A percentile compares a stretch with the other conserved stretches of the same genome.
Evolutionary conservation across 2,113 vertebrate genomes (phyloP).

Genomic region (Larimichthys crocea): DNA sequence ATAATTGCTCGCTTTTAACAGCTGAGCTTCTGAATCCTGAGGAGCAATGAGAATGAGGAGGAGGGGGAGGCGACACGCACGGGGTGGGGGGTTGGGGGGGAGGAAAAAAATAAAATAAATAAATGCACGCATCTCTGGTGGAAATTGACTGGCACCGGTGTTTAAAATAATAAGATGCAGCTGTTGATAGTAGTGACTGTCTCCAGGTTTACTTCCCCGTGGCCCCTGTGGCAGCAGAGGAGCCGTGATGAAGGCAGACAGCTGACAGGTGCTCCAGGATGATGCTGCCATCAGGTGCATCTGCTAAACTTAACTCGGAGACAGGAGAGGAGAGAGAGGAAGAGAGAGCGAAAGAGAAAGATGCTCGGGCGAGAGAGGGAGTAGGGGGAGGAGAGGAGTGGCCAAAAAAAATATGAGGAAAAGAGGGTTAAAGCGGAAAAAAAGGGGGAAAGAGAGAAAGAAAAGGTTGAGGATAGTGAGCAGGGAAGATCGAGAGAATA

Average conservation of each 20-base stretch:
- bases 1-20: slow-evolving; percentile 83
- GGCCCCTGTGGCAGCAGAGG: slow-evolving; percentile 79
- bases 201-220: slow-evolving; percentile 76
- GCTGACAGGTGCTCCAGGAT: slow-evolving; percentile 85
- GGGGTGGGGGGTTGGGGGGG: too few relatives aligned
- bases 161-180: slow-evolving; percentile 86
- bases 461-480: background rate
- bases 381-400: slow-evolving; percentile 27
- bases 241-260: slow-evolving; percentile 84
- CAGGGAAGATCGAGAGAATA: slow-evolving; percentile 9
- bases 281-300: slow-evolving; percentile 81
- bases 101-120: slow-evolving; percentile 49
- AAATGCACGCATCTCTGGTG: slow-evolving; percentile 67
- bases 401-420: slow-evolving; percentile 31
- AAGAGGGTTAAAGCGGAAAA: slow-evolving; percentile 27
- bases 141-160: slow-evolving; percentile 77
- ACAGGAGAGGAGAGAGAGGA: slow-evolving; percentile 33
- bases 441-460: background rate
- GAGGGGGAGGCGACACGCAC: slow-evolving; percentile 15
- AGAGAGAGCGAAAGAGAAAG: background rate
- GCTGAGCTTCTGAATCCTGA: slow-evolving; percentile 70
- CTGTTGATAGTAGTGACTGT: slow-evolving; percentile 80
- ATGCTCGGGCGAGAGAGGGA: background rate
- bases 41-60: slow-evolving; percentile 54
- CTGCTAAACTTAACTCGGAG: slow-evolving; percentile 81